Base-by-base conservation (phyloP, 2,888 invertebrate genomes). In the Himalopsyche kuldschensis region DNA sequence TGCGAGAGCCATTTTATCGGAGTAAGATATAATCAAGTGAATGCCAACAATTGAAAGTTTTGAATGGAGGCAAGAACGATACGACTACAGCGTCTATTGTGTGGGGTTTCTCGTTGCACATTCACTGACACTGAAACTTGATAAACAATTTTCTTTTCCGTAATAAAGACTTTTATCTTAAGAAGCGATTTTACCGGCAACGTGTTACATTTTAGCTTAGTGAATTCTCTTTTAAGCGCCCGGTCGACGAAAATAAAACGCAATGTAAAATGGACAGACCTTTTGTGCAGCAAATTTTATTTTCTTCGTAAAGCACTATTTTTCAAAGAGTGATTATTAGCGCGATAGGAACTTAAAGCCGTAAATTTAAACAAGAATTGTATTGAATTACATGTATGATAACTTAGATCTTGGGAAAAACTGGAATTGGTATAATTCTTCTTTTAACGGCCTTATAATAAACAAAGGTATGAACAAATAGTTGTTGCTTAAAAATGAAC, bases 81-180 rank as follows among this genome's bases (percentile, higher is more conserved):
- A 55, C 55, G n/a, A 55, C 8, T 20, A 55, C n/a, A 75, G 75
- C 31, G 5, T 75, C 75, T 27, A 75, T 75, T 75, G 75, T 75
- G 75, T 32, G 15, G 24, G 78, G 20, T 35, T 78, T 78, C 32
- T 35, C 35, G 32, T 78, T 46, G 78, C 32, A 32, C 46, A 31
- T 27, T 78, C 78, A 41, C 78, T 78, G 78, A 46, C 78, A 20
- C 41, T 78, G 46, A 78, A 78, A 78, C 78, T 78, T 78, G 78
- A 78, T 78, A 78, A 78, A 78, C 78, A 78, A 46, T 78, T 78
- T 78, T 78, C 75, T 75, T 27, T 75, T 27, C 75, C 30, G 75
- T 75, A 75, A 75, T 75, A 75, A 75, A 75, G 75, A 75, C 75
- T 31, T 75, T 75, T 75, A 75, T 75, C 75, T 75, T 75, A 75